Conservation (phyloP, 2,113 vertebrate genomes). For the Theristicus caerulescens region DNA sequence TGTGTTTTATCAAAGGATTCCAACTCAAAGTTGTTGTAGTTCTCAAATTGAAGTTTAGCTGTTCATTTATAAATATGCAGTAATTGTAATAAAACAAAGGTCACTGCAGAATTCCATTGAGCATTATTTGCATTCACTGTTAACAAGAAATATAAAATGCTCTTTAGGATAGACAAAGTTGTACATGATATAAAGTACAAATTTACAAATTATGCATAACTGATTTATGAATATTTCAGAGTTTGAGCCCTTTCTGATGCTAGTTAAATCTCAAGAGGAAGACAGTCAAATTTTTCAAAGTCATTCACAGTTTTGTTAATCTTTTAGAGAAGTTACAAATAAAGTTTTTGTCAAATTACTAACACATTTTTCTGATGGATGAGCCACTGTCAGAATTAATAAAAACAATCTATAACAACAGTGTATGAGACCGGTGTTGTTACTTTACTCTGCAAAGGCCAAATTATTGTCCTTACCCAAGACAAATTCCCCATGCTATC, state of each 20-base stretch:
- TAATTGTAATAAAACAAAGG: constrained; percentile 68
- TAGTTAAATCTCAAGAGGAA: constrained; percentile 7
- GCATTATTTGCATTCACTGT: constrained; percentile 63
- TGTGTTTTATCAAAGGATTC: constrained; percentile 66
- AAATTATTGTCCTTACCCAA: neutral
- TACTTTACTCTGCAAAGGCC: neutral
- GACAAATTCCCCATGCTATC: neutral
- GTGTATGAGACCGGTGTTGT: neutral
- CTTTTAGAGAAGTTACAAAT: neutral
- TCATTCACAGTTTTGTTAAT: neutral
- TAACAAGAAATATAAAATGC: constrained; percentile 62
- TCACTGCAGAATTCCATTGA: constrained; percentile 55
- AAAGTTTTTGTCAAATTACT: neutral
- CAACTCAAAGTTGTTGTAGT: constrained; percentile 53
- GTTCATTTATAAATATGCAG: constrained; percentile 60
- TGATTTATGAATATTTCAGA: constrained; percentile 37
- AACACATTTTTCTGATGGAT: neutral
- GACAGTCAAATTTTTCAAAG: neutral
- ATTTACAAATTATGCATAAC: constrained; percentile 48
- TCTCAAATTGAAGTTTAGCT: constrained; percentile 52
- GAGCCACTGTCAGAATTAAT: neutral
- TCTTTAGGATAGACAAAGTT: constrained; percentile 34
- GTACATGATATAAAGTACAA: constrained; percentile 36
- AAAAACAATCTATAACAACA: neutral
- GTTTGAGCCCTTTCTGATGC: neutral